phyloP scores from a whole-genome alignment of 2,888 invertebrate species.

The Hanleya hanleyi region DNA sequence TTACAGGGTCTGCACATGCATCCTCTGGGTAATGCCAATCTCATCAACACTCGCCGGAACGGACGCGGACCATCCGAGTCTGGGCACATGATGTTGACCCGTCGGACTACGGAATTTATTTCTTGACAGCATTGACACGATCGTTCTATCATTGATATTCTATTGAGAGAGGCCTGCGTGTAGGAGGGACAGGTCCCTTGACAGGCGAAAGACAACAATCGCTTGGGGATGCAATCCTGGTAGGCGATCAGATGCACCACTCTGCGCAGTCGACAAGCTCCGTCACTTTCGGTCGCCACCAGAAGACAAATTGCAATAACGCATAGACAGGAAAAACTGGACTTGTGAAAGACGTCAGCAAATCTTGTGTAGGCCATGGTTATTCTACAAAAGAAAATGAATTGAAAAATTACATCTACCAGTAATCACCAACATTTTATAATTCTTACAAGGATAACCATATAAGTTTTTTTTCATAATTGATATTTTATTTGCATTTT shows the following conservation, averaged over 20 bases:
- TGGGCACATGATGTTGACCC: constrained; percentile 90
- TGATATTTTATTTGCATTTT: too few relatives aligned
- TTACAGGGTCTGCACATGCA: constrained; percentile 94
- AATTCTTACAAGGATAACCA: too few relatives aligned
- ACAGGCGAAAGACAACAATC: constrained; percentile 94
- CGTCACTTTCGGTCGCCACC: constrained; percentile 63
- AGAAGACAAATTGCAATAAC: neutral
- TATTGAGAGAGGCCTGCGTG: constrained; percentile 90
- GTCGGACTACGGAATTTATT: constrained; percentile 92
- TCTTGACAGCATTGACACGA: constrained; percentile 97
- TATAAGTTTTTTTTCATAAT: too few relatives aligned
- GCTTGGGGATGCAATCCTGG: constrained; percentile 93
- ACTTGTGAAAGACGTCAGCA: neutral
- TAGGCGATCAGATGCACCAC: constrained; percentile 93
- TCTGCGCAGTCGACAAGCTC: constrained; percentile 92
- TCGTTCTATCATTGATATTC: constrained; percentile 97
- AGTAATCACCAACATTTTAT: too few relatives aligned
- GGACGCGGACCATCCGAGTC: constrained; percentile 90
- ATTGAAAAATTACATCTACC: too few relatives aligned
- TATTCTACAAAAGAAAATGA: too few relatives aligned
- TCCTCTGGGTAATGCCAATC: constrained; percentile 83
- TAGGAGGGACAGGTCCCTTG: constrained; percentile 93
- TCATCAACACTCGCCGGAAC: constrained; percentile 6
- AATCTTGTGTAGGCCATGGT: neutral
- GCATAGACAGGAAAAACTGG: neutral